A percentile compares a stretch with the other conserved stretches of the same genome.
These are phyloP conservation scores for Lepidothrix coronata DNA, from an alignment of 2,113 vertebrate genomes.

Conservation along the genomic window DNA sequence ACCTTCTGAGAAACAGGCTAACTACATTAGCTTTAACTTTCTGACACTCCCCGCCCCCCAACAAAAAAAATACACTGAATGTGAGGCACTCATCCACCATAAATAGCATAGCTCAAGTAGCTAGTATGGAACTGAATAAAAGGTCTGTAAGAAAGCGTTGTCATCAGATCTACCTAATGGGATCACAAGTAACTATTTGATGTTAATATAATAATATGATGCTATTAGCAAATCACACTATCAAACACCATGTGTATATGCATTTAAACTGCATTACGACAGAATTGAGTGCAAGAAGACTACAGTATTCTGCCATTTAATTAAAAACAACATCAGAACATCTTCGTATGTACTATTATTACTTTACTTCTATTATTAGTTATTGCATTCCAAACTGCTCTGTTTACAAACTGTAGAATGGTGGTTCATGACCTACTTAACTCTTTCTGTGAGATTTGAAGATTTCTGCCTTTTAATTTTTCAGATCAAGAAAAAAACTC, in stretches of 20 bases:
- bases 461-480: conserved; percentile 3
- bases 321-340: neutral
- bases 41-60: neutral
- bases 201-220: neutral
- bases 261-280: neutral
- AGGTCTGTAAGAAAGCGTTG: neutral
- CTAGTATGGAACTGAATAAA: neutral
- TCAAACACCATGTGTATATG: neutral
- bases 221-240: neutral
- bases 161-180: neutral
- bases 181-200: neutral
- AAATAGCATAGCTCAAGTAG: neutral
- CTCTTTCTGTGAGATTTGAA: neutral
- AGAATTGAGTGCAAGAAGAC: neutral
- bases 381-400: neutral
- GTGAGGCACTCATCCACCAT: neutral
- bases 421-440: neutral
- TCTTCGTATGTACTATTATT: neutral
- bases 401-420: neutral
- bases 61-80: neutral
- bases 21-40: neutral
- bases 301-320: neutral
- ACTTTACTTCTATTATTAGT: neutral
- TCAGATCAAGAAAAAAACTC: neutral
- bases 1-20: neutral